Percentiles rank a stretch among this genome's conserved stretches.
Evolutionary conservation across 2,888 invertebrate genomes (phyloP).

Genomic region (Furcula furcula): DNA sequence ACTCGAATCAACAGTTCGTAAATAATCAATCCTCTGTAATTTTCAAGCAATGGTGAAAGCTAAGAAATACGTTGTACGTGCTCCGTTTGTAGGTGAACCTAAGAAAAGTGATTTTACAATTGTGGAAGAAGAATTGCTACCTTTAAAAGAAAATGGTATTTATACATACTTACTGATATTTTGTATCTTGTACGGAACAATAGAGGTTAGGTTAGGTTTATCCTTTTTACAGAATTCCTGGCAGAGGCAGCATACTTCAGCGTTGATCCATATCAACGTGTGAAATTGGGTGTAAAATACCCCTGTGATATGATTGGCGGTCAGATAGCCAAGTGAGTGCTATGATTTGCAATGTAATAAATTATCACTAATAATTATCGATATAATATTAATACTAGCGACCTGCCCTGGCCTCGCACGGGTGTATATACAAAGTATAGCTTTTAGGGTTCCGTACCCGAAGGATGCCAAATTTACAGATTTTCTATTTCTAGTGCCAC

Average conservation of each 20-base stretch:
- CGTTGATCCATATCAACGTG: constrained; percentile 84
- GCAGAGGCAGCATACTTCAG: constrained; percentile 85
- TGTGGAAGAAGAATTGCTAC: constrained; percentile 83
- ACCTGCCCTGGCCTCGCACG: too few relatives aligned
- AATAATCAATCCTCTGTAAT: background rate
- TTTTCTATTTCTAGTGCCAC: too few relatives aligned
- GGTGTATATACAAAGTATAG: too few relatives aligned
- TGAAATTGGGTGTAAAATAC: constrained; percentile 63
- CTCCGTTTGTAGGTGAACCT: constrained; percentile 83
- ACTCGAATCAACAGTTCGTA: background rate
- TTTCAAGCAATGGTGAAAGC: constrained; percentile 68
- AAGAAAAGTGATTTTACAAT: constrained; percentile 82
- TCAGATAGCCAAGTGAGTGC: constrained; percentile 84
- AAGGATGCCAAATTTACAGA: too few relatives aligned
- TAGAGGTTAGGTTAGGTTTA: too few relatives aligned
- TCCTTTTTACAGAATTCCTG: constrained; percentile 77
- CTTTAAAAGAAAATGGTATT: constrained; percentile 84
- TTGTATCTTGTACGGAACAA: too few relatives aligned
- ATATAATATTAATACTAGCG: too few relatives aligned
- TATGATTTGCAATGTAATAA: too few relatives aligned
- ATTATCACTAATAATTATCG: too few relatives aligned
- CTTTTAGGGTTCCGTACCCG: too few relatives aligned
- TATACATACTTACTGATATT: too few relatives aligned
- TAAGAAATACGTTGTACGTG: constrained; percentile 81
- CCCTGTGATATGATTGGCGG: constrained; percentile 84